These are phyloP conservation scores for Sebastiscus albofasciatus DNA, from an alignment of 2,797 vertebrate species.

Conservation along the genomic window DNA sequence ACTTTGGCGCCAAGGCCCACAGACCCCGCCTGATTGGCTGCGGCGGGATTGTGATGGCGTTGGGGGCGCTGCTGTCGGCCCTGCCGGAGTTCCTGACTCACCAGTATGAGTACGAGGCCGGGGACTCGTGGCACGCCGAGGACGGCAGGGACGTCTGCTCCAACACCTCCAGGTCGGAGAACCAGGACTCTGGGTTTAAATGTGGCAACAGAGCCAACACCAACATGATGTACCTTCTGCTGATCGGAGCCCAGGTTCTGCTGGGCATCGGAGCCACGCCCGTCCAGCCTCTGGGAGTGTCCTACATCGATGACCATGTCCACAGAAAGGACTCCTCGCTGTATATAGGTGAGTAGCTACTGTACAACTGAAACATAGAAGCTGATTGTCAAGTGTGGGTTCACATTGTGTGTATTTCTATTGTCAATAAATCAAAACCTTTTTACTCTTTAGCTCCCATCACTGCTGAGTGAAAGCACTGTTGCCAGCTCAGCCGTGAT, in stretches of 20 bases:
- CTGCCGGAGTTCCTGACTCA: conserved; percentile 96
- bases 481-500: background rate
- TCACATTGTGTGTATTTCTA: background rate
- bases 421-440: background rate
- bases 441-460: background rate
- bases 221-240: conserved; percentile 99
- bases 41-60: conserved; percentile 96
- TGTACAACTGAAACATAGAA: background rate
- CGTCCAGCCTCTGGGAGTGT: conserved; percentile 96
- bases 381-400: background rate
- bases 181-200: conserved; percentile 81
- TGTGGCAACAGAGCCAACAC: conserved; percentile 93
- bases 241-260: conserved; percentile 97
- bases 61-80: conserved; percentile 94
- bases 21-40: conserved; percentile 96
- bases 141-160: conserved; percentile 91
- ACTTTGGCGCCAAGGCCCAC: conserved; percentile 95
- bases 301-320: conserved; percentile 98
- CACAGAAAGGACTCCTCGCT: conserved; percentile 96
- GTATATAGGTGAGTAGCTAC: conserved; percentile 91
- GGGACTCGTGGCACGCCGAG: conserved; percentile 90
- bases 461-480: background rate
- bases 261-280: conserved; percentile 97
- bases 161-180: conserved; percentile 84
- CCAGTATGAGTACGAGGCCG: conserved; percentile 93